Conservation (phyloP, 2,113 vertebrate species). For the Xenopus laevis region DNA sequence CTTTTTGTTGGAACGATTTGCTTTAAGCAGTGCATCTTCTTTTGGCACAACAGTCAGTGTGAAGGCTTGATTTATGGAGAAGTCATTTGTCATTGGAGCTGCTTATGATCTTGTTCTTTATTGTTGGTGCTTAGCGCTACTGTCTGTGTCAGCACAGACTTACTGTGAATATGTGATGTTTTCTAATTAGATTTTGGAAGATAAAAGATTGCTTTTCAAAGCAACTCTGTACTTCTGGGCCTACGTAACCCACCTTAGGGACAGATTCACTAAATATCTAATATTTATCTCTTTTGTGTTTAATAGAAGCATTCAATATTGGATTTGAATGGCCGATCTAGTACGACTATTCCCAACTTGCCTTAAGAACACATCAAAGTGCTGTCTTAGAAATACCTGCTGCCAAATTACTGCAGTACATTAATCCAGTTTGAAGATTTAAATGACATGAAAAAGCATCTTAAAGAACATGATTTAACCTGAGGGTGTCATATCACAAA, state of each 20-base stretch:
- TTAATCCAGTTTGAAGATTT: too few species aligned
- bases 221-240: constrained; percentile 23
- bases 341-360: too few species aligned
- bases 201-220: constrained; percentile 43
- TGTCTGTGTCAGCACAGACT: constrained; percentile 34
- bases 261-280: constrained; percentile 15
- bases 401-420: too few species aligned
- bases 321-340: too few species aligned
- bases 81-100: constrained; percentile 43
- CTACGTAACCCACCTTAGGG: constrained; percentile 29
- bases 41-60: constrained; percentile 14
- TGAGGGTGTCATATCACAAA: too few species aligned
- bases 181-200: constrained; percentile 44
- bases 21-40: constrained; percentile 24
- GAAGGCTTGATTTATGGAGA: constrained; percentile 39
- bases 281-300: neutral
- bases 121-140: constrained; percentile 33
- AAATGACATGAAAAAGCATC: too few species aligned
- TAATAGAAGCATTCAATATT: too few species aligned
- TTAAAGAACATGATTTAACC: too few species aligned
- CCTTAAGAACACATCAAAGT: too few species aligned
- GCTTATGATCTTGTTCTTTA: constrained; percentile 41
- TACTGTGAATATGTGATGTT: constrained; percentile 37
- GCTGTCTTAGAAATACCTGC: too few species aligned
- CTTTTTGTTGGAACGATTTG: constrained; percentile 6